Evolutionary conservation across 1,140 invertebrate species (phyloP), one percentile per base, ranked within the genome.

Genomic region (Trachelipus rathkii): DNA sequence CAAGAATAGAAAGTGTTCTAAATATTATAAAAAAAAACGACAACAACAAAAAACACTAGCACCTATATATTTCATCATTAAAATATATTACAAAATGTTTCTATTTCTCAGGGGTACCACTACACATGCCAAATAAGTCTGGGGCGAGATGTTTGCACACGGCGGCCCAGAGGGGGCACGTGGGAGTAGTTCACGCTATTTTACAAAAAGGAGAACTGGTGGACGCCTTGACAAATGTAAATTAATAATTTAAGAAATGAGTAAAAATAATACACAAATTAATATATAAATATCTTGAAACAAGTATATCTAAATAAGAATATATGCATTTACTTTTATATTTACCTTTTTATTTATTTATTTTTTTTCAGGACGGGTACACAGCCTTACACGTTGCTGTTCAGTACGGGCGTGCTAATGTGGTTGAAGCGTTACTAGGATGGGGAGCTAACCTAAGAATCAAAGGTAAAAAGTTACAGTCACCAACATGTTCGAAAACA

Each of bases 331-430:
- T 33, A 33, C 6, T 33, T 33, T 3, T 33, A 3, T 33, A 33
- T 33, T 33, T 33, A 33, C 6, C 1, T 6, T 3, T 33, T 33
- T 33, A 33, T 60, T 60, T 2, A 2, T 70, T 72, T 75, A 53
- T 44, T 73, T 21, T 45, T 15, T 44, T 50, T 66, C 81, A 98
- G 92, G 96, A 99, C 83, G 96, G 97, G 83, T 97, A 96, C 84
- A 99, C 97, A 23, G 95, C 97, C n/a, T 87, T 99, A 0, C 97
- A 99, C 83, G 94, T 99, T 81, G 97, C 96, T n/a, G 96, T 99
- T 4, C 94, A 98, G 85, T 94, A 93, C 50, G 93, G 93, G 75
- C 97, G 98, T 84, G 95, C 96, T 10, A 90, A 92, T 33, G 96
- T 98, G 7, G 97, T 99, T 15, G 97, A 99, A 87, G 96, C 95